phyloP scores from a whole-genome alignment of 1,140 invertebrate species.

The Babylonia areolata region DNA sequence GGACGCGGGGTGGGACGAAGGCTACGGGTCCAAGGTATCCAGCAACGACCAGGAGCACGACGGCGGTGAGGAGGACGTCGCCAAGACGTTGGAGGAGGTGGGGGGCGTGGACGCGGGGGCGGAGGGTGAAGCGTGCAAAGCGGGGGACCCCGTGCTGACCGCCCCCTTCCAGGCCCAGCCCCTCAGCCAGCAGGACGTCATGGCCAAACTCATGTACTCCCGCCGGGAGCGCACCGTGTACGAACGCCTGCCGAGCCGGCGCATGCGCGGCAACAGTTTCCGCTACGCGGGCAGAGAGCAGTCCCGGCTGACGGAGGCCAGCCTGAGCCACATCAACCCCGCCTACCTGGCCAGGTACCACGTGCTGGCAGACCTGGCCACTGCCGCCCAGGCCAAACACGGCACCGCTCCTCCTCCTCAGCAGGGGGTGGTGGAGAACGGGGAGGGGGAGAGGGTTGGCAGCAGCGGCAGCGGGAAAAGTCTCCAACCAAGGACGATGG shows the following conservation, averaged over 20 bases:
- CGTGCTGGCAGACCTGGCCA: constrained; percentile 19
- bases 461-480: not conserved
- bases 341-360: constrained; percentile 23
- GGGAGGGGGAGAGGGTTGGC: not conserved
- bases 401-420: too few relatives aligned
- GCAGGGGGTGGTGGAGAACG: not conserved
- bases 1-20: constrained; percentile 13
- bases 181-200: constrained; percentile 18
- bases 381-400: not conserved
- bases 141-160: not conserved
- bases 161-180: not conserved
- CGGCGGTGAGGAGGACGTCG: not conserved
- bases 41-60: constrained; percentile 33
- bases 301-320: constrained; percentile 26
- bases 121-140: not conserved
- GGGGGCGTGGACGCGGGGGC: not conserved
- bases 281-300: constrained; percentile 19
- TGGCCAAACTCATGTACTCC: constrained; percentile 30
- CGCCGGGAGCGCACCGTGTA: constrained; percentile 9
- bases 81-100: not conserved
- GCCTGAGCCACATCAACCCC: constrained; percentile 21
- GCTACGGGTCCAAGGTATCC: constrained; percentile 29
- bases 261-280: constrained; percentile 24
- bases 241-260: constrained; percentile 15
- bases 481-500: constrained; percentile 22